Base-by-base conservation (phyloP, 2,797 vertebrate species). In the Microtus obscurus region DNA sequence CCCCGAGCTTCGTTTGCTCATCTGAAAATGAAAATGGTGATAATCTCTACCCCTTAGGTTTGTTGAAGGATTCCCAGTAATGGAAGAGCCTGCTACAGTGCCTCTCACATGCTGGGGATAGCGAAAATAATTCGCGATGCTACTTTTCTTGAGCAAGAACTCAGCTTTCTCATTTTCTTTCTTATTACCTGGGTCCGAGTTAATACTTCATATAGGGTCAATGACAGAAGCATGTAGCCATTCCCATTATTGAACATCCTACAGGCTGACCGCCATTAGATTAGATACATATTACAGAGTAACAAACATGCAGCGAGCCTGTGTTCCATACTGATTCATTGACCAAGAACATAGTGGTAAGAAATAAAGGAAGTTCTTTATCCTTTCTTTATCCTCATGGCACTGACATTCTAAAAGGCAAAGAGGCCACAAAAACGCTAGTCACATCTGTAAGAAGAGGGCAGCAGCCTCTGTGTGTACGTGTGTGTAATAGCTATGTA, bases 141-240 rank as follows among this genome's bases (percentile, higher is more conserved):
- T 81, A 29, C 31, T 79, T 21, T 69, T 51, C 56, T 77, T 59
- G 91, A 79, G 48, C 17, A 93, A 65, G 23, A 12, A 95, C 77
- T 88, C 37, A 59, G 4, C 82, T 79, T 73, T 87, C 29, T 90
- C 6, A 27, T 73, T 92, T 86, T 95, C 37, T 96, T 90, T 95
- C 31, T 91, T 74, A 31, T 91, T 51, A 34, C 82, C 0, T 89
- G 53, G n/a, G 25, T 95, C 69, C 53, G 40, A 69, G 51, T 82
- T 94, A 89, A 83, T 89, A 89, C 71, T 94, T 92, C 79, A 37
- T n/a, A 21, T 87, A 87, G 10, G 34, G 56, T 27, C 40, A 94
- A 71, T 76, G 45, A 80, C 10, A 83, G 80, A 89, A 45, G 19
- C 37, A 19, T 73, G 40, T 87, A 61, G 25, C 59, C 45, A 23